Conservation (phyloP, 2,797 vertebrate genomes). For the Scomberomorus guttatus region DNA sequence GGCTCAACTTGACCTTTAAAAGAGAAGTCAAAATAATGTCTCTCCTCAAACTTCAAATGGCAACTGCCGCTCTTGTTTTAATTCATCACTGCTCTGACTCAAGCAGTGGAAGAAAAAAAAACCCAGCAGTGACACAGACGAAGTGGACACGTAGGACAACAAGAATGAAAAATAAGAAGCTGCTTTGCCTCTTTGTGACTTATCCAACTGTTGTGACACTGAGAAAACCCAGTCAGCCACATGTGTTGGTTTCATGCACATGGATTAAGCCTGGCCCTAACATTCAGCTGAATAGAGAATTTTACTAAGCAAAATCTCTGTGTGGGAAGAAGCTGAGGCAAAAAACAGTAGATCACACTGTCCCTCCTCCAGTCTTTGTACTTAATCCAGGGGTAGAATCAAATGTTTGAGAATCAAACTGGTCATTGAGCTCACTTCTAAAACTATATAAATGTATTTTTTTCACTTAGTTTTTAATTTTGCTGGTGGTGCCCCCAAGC, state of each 20-base stretch:
- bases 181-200: slow-evolving; percentile 66
- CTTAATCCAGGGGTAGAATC: not conserved
- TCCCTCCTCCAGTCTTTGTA: not conserved
- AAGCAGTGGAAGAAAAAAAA: slow-evolving; percentile 43
- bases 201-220: slow-evolving; percentile 65
- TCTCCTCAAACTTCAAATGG: slow-evolving; percentile 81
- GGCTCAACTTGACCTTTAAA: slow-evolving; percentile 82
- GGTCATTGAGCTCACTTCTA: slow-evolving; percentile 7
- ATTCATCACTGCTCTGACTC: slow-evolving; percentile 73
- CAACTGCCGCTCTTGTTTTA: slow-evolving; percentile 69
- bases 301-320: slow-evolving; percentile 1
- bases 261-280: slow-evolving; percentile 32
- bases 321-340: slow-evolving; percentile 1
- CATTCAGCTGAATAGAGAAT: slow-evolving; percentile 14
- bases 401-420: not conserved
- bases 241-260: slow-evolving; percentile 57
- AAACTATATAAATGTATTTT: slow-evolving; percentile 8
- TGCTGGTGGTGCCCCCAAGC: not conserved
- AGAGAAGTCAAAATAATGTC: slow-evolving; percentile 81
- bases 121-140: slow-evolving; percentile 68
- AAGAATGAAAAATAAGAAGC: slow-evolving; percentile 77
- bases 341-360: rapidly evolving
- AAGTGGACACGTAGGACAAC: slow-evolving; percentile 73
- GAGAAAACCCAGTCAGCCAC: slow-evolving; percentile 66
- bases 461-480: slow-evolving; percentile 23